Base-by-base conservation (phyloP, 2,888 invertebrate species). In the Metallyticus violacea region DNA sequence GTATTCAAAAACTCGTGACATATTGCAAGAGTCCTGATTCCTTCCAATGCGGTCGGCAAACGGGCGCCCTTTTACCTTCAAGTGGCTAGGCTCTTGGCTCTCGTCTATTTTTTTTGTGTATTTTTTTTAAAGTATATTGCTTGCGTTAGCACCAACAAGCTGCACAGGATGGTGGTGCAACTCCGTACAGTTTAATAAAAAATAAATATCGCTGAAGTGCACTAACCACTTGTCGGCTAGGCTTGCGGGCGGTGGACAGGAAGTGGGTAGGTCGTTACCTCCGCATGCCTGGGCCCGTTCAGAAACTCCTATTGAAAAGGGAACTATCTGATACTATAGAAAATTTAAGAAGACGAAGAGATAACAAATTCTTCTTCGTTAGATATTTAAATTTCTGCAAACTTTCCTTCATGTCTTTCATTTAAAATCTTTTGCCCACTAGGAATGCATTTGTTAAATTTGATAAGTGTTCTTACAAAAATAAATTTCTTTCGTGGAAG, bases 401-500 rank as follows among this genome's bases (percentile, higher is more conserved):
- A 87, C 84, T 88, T 88, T 89, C 87, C 85, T 87, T 88, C 87
- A 87, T 87, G 88, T 88, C 88, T 89, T 87, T 88, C 89, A 88
- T 88, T 89, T 89, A 89, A 89, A 89, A 89, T 88, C 88, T 88
- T 88, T 89, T 89, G 89, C 89, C 89, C 89, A 89, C 88, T 89
- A 89, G 89, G 89, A 89, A 89, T 89, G 89, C 88, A 89, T 89
- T 88, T 88, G 89, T 89, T 89, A 89, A 89, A 88, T 89, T 89
- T 89, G 88, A 89, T 88, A 89, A 89, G 89, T 89, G 89, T 89
- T 89, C 89, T 89, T 89, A 89, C 88, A 89, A 89, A 89, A 89
- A 89, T 89, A 89, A 89, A 89, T 89, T 89, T 89, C 89, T 89
- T 89, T 89, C 88, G 86, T 89, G 89, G 89, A 89, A 89, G 89